A percentile compares a stretch with the other conserved stretches of the same genome.
These are phyloP conservation scores for Lasaia peninsularis DNA, from an alignment of 1,140 invertebrate species.

Conservation along the genomic window DNA sequence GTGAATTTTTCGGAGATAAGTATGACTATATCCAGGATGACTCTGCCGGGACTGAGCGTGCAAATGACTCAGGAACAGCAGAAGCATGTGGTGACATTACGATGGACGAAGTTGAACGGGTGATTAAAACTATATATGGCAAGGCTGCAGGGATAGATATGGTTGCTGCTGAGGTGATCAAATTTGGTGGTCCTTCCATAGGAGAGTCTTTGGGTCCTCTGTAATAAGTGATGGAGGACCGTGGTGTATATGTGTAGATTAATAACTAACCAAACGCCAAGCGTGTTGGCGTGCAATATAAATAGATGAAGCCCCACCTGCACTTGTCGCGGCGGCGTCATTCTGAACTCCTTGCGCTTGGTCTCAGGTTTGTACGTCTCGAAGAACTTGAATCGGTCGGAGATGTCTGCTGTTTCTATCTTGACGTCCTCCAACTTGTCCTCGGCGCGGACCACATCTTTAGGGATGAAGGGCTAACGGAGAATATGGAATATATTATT, in stretches of 20 bases:
- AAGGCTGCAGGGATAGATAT: too few relatives aligned
- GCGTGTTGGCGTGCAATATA: background rate
- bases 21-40: too few relatives aligned
- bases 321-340: slow-evolving; percentile 88
- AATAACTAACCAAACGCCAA: too few relatives aligned
- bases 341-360: slow-evolving; percentile 86
- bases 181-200: too few relatives aligned
- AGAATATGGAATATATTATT: background rate
- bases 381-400: slow-evolving; percentile 93
- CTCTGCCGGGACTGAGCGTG: too few relatives aligned
- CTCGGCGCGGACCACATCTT: slow-evolving; percentile 85
- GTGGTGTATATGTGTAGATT: background rate
- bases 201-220: too few relatives aligned
- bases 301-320: slow-evolving; percentile 34
- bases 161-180: too few relatives aligned
- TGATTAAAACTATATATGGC: too few relatives aligned
- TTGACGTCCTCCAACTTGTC: slow-evolving; percentile 86
- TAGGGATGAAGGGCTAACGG: slow-evolving; percentile 75
- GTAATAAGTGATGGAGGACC: background rate
- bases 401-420: slow-evolving; percentile 88
- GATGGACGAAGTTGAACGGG: too few relatives aligned
- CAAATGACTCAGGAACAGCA: too few relatives aligned
- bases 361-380: slow-evolving; percentile 89
- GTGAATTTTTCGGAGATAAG: too few relatives aligned
- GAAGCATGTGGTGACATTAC: too few relatives aligned